These are phyloP conservation scores for Thysanoteuthis rhombus DNA, from an alignment of 2,888 invertebrate genomes.

Conservation along the genomic window DNA sequence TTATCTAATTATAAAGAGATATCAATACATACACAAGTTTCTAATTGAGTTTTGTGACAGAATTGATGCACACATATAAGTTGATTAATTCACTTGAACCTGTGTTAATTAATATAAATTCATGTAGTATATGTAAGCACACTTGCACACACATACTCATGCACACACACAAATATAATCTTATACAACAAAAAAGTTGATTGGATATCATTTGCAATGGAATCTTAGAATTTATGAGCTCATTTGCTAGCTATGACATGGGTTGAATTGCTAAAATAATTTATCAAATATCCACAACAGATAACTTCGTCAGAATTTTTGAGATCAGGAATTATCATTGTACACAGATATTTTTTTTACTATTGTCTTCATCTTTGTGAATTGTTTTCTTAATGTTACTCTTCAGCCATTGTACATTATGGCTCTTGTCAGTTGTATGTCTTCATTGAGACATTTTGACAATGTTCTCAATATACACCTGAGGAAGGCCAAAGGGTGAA, in stretches of 20 bases:
- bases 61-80: not conserved
- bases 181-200: not conserved
- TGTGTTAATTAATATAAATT: not conserved
- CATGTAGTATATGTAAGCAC: not conserved
- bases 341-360: no score
- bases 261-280: not conserved
- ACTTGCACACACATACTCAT: not conserved
- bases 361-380: no score
- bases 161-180: not conserved
- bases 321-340: no score
- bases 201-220: not conserved
- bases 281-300: not conserved
- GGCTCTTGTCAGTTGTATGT: no score
- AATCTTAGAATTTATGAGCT: not conserved
- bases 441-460: no score
- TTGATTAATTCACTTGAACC: not conserved
- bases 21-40: not conserved
- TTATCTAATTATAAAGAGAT: not conserved
- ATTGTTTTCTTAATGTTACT: no score
- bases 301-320: no score
- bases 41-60: not conserved
- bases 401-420: no score
- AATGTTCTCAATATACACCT: no score
- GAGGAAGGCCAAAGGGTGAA: no score
- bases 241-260: constrained; percentile 12